These are phyloP conservation scores for Mastomys coucha DNA, from an alignment of 2,113 vertebrate genomes.

Conservation along the genomic window DNA sequence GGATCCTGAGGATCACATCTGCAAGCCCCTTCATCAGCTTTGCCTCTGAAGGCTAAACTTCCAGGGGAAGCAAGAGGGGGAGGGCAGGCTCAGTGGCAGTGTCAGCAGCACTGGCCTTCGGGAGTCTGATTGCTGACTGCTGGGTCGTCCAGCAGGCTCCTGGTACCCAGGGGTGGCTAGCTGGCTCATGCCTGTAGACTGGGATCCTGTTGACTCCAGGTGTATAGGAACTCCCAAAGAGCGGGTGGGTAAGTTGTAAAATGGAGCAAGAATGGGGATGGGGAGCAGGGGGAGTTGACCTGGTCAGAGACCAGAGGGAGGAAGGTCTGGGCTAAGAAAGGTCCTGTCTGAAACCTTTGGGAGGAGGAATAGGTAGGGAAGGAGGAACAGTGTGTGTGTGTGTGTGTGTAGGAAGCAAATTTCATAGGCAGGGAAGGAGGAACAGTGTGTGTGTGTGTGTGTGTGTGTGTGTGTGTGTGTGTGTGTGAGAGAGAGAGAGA, in stretches of 20 bases:
- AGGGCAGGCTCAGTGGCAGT: neutral
- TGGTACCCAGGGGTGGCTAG: neutral
- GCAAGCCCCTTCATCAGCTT: neutral
- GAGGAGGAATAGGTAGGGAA: neutral
- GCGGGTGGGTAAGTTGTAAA: conserved; percentile 9
- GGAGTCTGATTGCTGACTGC: neutral
- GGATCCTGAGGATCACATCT: neutral
- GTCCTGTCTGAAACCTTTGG: neutral
- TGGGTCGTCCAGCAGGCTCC: neutral
- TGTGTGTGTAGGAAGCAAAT: no score
- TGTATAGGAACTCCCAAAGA: neutral
- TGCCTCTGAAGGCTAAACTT: neutral
- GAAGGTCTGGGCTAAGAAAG: neutral
- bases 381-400: neutral
- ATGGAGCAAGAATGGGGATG: neutral
- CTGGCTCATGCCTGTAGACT: neutral
- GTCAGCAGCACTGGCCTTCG: neutral
- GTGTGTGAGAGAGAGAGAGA: neutral
- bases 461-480: neutral
- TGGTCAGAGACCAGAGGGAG: neutral
- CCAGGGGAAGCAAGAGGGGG: neutral
- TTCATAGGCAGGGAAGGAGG: neutral
- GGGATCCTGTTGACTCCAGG: neutral
- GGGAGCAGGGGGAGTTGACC: neutral
- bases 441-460: neutral